Conservation (phyloP, 2,888 invertebrate genomes). For the Macaria liturata region DNA sequence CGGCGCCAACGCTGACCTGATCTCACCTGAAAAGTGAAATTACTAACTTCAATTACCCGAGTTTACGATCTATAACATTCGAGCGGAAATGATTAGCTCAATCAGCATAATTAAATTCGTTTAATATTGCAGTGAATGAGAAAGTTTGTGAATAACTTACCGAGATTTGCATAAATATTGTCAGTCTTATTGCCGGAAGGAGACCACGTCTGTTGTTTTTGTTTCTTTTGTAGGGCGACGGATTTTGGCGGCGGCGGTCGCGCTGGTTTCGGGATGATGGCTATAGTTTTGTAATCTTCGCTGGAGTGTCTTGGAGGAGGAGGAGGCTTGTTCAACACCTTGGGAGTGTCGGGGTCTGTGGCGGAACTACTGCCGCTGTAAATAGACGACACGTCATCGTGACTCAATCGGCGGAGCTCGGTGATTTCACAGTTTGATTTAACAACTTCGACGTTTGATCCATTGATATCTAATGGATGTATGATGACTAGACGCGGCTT, state of each 20-base stretch:
- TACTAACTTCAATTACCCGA: constrained; percentile 12
- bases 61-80: constrained; percentile 13
- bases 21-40: constrained; percentile 85
- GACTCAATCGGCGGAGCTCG: constrained; percentile 67
- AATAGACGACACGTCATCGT: constrained; percentile 81
- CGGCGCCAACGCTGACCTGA: constrained; percentile 90
- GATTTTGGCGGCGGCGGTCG: constrained; percentile 90
- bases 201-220: constrained; percentile 78
- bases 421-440: constrained; percentile 78
- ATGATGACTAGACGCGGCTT: constrained; percentile 93
- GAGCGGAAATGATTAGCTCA: constrained; percentile 22
- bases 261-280: constrained; percentile 84
- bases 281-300: constrained; percentile 76
- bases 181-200: constrained; percentile 65
- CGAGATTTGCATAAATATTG: constrained; percentile 92
- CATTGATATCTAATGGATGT: constrained; percentile 93
- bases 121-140: constrained; percentile 9
- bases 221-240: constrained; percentile 84
- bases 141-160: constrained; percentile 66
- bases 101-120: constrained; percentile 10
- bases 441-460: constrained; percentile 91
- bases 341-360: constrained; percentile 66
- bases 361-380: constrained; percentile 72
- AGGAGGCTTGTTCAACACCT: constrained; percentile 85
- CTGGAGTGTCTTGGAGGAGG: constrained; percentile 88